Percentiles rank a stretch among this genome's conserved stretches.
phyloP scores from a whole-genome alignment of 2,888 invertebrate genomes.

The Lasioglossum vierecki region DNA sequence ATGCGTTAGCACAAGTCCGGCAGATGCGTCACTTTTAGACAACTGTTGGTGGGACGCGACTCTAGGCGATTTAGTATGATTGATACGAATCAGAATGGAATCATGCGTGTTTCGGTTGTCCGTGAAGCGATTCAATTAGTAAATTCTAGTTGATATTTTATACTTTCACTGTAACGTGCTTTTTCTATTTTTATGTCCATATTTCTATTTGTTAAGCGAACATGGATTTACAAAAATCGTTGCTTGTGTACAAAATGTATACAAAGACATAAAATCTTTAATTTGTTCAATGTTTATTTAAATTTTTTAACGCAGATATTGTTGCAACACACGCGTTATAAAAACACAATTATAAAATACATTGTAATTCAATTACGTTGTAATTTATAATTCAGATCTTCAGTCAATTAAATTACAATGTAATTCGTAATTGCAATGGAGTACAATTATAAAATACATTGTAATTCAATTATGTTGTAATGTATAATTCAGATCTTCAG shows the following conservation, averaged over 20 bases:
- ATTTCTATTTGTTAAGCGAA: neutral
- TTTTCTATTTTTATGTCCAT: neutral
- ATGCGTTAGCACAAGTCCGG: slow-evolving; percentile 60
- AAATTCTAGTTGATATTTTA: neutral
- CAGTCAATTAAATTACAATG: too few species aligned
- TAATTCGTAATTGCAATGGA: too few species aligned
- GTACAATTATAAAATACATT: too few species aligned
- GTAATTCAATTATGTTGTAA: too few species aligned
- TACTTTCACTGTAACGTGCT: neutral
- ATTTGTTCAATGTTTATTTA: neutral
- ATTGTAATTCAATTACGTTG: too few species aligned
- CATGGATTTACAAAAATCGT: neutral
- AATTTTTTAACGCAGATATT: too few species aligned
- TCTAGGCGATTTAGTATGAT: slow-evolving; percentile 36
- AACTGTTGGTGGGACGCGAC: slow-evolving; percentile 16
- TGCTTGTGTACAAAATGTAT: too few species aligned
- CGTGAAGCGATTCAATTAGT: neutral
- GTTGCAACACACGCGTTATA: too few species aligned
- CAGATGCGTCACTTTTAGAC: slow-evolving; percentile 59
- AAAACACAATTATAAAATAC: too few species aligned
- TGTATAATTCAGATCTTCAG: too few species aligned
- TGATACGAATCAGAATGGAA: slow-evolving; percentile 43
- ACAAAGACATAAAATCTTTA: neutral
- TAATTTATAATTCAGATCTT: too few species aligned
- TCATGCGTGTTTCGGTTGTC: neutral